phyloP scores from a whole-genome alignment of 2,888 invertebrate species.

The Hypomecis atomaria region DNA sequence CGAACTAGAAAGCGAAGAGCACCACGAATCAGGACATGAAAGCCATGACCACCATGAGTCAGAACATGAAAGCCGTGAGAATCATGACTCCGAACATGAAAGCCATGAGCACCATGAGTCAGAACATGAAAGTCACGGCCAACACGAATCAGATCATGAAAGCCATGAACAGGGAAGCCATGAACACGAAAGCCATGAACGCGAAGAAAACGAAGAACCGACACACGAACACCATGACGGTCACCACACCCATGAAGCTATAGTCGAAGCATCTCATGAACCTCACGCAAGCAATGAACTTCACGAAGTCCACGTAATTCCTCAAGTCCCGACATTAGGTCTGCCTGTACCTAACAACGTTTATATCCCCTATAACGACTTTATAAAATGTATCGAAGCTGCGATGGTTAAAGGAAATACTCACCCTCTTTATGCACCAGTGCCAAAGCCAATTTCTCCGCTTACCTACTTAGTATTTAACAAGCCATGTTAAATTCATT shows the following conservation, averaged over 20 bases:
- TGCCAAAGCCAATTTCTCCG: conserved; percentile 55
- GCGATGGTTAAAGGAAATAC: conserved; percentile 51
- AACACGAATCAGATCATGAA: not conserved
- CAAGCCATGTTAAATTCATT: conserved; percentile 56
- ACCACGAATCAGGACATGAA: not conserved
- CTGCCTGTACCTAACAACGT: conserved; percentile 20
- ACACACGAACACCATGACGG: conserved; percentile 17
- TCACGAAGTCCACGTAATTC: conserved; percentile 19
- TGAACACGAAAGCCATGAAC: not conserved
- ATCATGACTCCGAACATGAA: not conserved
- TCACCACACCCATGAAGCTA: conserved; percentile 28
- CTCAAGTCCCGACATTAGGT: conserved; percentile 12
- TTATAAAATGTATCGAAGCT: conserved; percentile 69
- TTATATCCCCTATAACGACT: conserved; percentile 59
- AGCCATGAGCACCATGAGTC: not conserved
- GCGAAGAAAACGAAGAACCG: conserved; percentile 4
- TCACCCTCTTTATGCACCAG: conserved; percentile 32
- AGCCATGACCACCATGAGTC: not conserved
- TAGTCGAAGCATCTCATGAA: conserved; percentile 15
- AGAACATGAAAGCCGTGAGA: not conserved
- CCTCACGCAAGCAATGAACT: conserved; percentile 31
- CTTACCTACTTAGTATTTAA: conserved; percentile 70
- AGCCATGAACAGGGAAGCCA: not conserved
- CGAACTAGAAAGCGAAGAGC: conserved; percentile 4
- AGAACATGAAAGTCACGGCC: not conserved